Evolutionary conservation across 2,888 invertebrate genomes (phyloP).

Genomic region (Portevinia maculata): DNA sequence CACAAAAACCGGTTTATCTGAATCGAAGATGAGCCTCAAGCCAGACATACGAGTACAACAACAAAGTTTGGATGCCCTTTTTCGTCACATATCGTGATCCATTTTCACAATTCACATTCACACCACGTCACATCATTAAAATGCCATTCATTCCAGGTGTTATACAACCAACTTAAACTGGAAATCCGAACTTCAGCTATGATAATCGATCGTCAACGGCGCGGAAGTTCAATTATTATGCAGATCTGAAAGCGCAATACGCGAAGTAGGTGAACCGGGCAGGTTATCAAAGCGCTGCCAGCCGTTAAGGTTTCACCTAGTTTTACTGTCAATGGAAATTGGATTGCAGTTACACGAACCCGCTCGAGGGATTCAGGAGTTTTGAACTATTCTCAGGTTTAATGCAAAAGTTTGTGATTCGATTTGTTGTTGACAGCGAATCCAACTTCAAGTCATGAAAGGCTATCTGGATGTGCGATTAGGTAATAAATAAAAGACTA

Average conservation of each 20-base stretch:
- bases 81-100: constrained; percentile 70
- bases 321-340: constrained; percentile 62
- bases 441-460: constrained; percentile 14
- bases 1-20: constrained; percentile 54
- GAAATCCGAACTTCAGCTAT: constrained; percentile 32
- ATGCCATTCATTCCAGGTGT: constrained; percentile 73
- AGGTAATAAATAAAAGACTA: constrained; percentile 26
- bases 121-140: constrained; percentile 66
- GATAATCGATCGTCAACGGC: constrained; percentile 44
- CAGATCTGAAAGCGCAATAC: constrained; percentile 53
- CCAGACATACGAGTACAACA: constrained; percentile 12
- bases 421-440: constrained; percentile 31
- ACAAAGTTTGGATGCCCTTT: constrained; percentile 39
- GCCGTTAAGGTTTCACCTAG: constrained; percentile 35
- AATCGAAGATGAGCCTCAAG: constrained; percentile 38
- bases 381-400: constrained; percentile 12
- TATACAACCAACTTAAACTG: constrained; percentile 44
- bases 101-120: constrained; percentile 38
- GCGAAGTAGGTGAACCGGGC: constrained; percentile 29
- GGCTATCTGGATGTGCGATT: constrained; percentile 46
- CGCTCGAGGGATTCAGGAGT: constrained; percentile 11
- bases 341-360: constrained; percentile 45
- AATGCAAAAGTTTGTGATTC: constrained; percentile 42
- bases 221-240: constrained; percentile 70
- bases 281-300: constrained; percentile 48